Percentiles rank a stretch among this genome's conserved stretches.
These are phyloP conservation scores for Varecia variegata DNA, from an alignment of 2,797 vertebrate genomes.

Conservation along the genomic window DNA sequence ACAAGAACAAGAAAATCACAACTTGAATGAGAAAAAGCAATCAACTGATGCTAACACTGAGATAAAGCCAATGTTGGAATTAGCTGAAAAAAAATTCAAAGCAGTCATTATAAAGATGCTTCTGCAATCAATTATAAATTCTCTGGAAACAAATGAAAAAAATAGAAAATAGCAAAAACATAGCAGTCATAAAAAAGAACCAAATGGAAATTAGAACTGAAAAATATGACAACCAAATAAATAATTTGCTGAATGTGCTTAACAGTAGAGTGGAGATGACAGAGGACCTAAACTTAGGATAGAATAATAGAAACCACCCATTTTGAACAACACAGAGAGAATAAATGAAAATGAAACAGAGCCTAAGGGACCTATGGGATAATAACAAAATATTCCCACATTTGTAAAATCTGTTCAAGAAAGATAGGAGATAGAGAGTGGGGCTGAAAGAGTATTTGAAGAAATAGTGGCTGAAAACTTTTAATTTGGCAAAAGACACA, in stretches of 20 bases:
- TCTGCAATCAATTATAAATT: constrained; percentile 63
- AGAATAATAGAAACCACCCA: constrained; percentile 6
- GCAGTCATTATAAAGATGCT: constrained; percentile 47
- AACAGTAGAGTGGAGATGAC: neutral
- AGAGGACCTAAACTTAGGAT: constrained; percentile 5
- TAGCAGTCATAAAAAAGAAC: neutral
- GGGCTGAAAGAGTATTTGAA: constrained; percentile 1
- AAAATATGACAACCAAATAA: constrained; percentile 41
- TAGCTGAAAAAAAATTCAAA: constrained; percentile 56
- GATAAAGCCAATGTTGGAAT: constrained; percentile 54
- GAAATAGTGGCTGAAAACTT: neutral
- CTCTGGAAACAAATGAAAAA: constrained; percentile 53
- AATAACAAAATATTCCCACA: constrained; percentile 22
- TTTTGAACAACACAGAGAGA: constrained; percentile 18
- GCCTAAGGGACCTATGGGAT: neutral
- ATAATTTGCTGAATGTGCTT: constrained; percentile 31
- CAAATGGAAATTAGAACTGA: constrained; percentile 53
- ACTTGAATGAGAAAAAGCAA: constrained; percentile 27
- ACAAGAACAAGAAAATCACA: constrained; percentile 53
- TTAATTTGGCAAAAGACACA: constrained; percentile 24
- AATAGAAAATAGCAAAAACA: constrained; percentile 35
- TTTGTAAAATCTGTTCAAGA: neutral
- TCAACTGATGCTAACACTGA: constrained; percentile 3
- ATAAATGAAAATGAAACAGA: constrained; percentile 10
- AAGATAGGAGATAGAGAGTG: neutral